A percentile compares a stretch with the other conserved stretches of the same genome.
These are phyloP conservation scores for Falco biarmicus DNA, from an alignment of 2,797 vertebrate genomes.

Conservation along the genomic window DNA sequence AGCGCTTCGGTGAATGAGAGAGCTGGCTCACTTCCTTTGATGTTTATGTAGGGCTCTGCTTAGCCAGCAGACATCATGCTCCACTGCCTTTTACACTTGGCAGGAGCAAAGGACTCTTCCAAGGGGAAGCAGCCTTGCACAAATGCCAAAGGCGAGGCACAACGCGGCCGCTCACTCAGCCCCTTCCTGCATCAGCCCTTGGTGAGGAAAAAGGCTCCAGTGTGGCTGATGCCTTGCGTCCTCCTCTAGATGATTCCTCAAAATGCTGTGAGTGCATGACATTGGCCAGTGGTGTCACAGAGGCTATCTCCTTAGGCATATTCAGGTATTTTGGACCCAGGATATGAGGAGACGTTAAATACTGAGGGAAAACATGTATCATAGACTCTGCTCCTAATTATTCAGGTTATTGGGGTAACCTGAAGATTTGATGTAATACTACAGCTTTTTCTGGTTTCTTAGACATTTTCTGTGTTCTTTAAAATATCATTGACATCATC, in stretches of 20 bases:
- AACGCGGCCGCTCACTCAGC: accelerated
- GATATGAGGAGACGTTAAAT: background rate
- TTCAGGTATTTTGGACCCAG: background rate
- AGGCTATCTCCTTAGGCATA: background rate
- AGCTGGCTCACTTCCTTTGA: background rate
- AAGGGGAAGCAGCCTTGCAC: background rate
- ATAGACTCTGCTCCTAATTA: background rate
- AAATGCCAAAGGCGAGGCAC: background rate
- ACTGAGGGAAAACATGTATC: background rate
- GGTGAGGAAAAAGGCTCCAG: background rate
- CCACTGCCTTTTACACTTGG: background rate
- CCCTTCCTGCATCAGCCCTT: background rate
- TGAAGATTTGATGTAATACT: background rate
- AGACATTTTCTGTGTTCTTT: background rate
- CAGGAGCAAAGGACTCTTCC: background rate
- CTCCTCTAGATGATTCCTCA: background rate
- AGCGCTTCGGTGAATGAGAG: background rate
- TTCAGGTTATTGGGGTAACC: background rate
- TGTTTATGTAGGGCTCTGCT: background rate
- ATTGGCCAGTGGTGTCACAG: background rate
- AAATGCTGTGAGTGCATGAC: background rate
- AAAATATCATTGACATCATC: background rate
- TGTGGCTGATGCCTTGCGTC: background rate
- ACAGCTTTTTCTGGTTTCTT: background rate
- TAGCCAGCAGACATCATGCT: background rate